Conservation (phyloP, 2,797 vertebrate species). For the Galagoides demidoff region DNA sequence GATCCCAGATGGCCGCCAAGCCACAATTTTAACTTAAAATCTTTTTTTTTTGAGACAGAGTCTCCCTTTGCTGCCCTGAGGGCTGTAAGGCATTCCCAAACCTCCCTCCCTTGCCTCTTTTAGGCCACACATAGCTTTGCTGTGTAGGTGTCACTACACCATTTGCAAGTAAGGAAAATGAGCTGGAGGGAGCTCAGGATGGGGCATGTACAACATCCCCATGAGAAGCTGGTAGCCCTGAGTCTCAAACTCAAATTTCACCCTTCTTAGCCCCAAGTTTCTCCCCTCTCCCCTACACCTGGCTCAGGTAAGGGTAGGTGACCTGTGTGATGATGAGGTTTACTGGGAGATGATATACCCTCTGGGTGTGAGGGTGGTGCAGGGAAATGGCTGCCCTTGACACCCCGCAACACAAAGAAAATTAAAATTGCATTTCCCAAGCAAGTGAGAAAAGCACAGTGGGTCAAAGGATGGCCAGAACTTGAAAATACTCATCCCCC, state of each 20-base stretch:
- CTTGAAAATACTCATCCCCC: not conserved
- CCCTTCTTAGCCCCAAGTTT: not conserved
- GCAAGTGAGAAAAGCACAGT: not conserved
- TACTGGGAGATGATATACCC: not conserved
- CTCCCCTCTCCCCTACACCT: not conserved
- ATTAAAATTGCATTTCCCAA: slow-evolving; percentile 50
- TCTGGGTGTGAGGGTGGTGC: not conserved
- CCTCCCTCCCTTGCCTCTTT: not conserved
- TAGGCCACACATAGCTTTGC: not conserved
- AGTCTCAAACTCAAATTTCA: not conserved
- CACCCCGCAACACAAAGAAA: not conserved
- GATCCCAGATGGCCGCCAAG: not conserved
- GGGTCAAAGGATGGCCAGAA: slow-evolving; percentile 7
- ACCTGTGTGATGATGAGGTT: not conserved
- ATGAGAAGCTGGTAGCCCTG: not conserved
- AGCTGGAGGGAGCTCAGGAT: not conserved
- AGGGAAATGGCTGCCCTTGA: not conserved
- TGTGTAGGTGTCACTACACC: not conserved
- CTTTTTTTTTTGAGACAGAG: not conserved
- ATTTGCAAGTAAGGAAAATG: not conserved
- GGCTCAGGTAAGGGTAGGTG: not conserved
- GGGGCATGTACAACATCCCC: not conserved
- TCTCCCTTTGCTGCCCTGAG: no score
- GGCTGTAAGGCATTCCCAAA: not conserved
- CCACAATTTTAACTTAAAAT: not conserved